Percentiles rank a stretch among this genome's conserved stretches.
Evolutionary conservation across 2,113 vertebrate species (phyloP).

Genomic region (Indicator indicator): DNA sequence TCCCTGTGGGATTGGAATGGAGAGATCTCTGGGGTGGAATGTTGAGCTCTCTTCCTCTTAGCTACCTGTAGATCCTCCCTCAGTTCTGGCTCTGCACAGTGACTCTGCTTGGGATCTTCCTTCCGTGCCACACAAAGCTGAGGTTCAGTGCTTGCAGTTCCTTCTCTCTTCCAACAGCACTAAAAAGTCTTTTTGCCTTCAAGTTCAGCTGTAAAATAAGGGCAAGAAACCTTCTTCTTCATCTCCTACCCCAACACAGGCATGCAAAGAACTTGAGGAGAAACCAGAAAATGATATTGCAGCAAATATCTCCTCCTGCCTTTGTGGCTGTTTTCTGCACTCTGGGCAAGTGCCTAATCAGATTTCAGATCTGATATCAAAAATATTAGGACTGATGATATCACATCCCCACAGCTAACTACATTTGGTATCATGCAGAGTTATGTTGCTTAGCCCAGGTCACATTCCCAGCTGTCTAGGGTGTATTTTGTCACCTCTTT

Average conservation of each 20-base stretch:
- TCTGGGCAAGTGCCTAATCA: not conserved
- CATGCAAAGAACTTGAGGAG: not conserved
- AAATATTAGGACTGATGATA: not conserved
- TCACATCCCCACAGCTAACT: not conserved
- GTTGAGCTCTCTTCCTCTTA: not conserved
- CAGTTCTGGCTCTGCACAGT: not conserved
- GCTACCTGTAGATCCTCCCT: not conserved
- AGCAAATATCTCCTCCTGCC: not conserved
- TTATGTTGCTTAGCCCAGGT: not conserved
- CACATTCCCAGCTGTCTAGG: not conserved
- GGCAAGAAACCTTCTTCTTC: not conserved
- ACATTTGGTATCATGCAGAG: not conserved
- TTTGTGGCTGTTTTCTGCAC: not conserved
- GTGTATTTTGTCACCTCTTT: not conserved
- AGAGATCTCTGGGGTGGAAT: too few species aligned
- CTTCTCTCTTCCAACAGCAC: not conserved
- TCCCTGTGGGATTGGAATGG: not conserved
- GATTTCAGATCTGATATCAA: not conserved
- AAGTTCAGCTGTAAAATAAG: not conserved
- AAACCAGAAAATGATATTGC: not conserved
- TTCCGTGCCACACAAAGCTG: not conserved
- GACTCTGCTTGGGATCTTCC: not conserved
- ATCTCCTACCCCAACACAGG: not conserved
- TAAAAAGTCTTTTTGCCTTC: not conserved
- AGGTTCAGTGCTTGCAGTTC: not conserved